These are phyloP conservation scores for Drosophila acutilabella DNA, from an alignment of 2,888 invertebrate species.

Conservation along the genomic window DNA sequence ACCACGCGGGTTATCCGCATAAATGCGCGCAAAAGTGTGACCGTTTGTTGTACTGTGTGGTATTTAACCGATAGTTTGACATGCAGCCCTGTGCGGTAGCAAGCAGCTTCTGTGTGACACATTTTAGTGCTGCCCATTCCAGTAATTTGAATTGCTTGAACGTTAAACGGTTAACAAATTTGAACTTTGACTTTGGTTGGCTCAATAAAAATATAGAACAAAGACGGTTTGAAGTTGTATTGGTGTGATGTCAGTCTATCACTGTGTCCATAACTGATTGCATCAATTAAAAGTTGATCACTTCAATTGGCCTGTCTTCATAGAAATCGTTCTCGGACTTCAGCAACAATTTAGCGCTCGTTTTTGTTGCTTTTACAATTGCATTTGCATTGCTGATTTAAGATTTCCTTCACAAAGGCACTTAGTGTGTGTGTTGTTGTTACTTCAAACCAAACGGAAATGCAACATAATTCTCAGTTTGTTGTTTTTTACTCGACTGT, in stretches of 20 bases:
- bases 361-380: neutral
- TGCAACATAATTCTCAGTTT: conserved; percentile 72
- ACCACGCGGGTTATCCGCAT: neutral
- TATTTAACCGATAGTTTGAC: neutral
- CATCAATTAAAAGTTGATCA: conserved; percentile 74
- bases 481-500: conserved; percentile 69
- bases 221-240: no score
- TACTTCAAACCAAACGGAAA: conserved; percentile 65
- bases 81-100: conserved; percentile 18
- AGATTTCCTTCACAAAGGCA: conserved; percentile 63
- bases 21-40: conserved; percentile 7
- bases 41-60: neutral
- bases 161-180: neutral
- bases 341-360: conserved; percentile 41
- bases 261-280: conserved; percentile 57
- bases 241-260: conserved; percentile 13
- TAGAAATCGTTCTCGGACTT: conserved; percentile 25
- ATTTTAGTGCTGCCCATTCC: conserved; percentile 29
- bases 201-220: neutral
- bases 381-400: conserved; percentile 78
- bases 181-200: neutral
- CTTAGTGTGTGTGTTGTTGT: conserved; percentile 26
- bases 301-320: conserved; percentile 63
- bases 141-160: neutral
- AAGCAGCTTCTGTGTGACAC: conserved; percentile 16